Evolutionary conservation across 2,888 invertebrate species (phyloP).

Genomic region (Choristoneura rosaceana): DNA sequence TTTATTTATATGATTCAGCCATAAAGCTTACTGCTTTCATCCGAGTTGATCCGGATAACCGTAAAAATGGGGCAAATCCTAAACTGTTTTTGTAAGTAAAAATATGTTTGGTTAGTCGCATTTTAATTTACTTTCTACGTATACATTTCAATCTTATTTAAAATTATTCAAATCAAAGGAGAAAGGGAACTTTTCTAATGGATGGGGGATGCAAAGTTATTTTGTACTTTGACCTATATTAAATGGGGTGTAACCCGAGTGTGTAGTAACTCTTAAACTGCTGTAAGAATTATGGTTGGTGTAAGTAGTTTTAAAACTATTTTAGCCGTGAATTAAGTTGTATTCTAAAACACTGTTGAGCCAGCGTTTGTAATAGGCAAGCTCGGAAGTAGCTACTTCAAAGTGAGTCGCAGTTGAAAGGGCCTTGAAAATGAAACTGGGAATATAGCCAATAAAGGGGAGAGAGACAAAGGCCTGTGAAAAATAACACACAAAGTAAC

Average conservation of each 20-base stretch:
- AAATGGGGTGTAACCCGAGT: not conserved
- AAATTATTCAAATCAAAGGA: conserved; percentile 8
- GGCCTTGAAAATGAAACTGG: conserved; percentile 59
- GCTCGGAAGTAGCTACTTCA: conserved; percentile 24
- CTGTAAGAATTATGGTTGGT: not conserved
- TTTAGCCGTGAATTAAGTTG: not conserved
- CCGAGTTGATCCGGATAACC: conserved; percentile 36
- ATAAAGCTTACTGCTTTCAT: conserved; percentile 39
- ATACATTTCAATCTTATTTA: conserved; percentile 4
- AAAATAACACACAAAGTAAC: conserved; percentile 45
- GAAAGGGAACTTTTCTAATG: not conserved
- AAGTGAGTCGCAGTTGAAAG: conserved; percentile 24
- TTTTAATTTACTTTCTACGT: conserved; percentile 4
- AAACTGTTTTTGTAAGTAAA: conserved; percentile 19
- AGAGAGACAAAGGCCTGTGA: conserved; percentile 53
- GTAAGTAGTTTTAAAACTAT: not conserved
- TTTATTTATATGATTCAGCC: conserved; percentile 30
- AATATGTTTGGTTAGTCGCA: conserved; percentile 7
- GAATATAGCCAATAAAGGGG: conserved; percentile 66
- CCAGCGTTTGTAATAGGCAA: conserved; percentile 1
- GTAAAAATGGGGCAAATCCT: conserved; percentile 26
- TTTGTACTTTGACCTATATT: conserved; percentile 5
- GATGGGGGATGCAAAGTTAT: not conserved
- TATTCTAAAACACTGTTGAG: not conserved
- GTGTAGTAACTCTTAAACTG: conserved; percentile 3